Percentiles rank a stretch among this genome's conserved stretches.
Evolutionary conservation across 2,888 invertebrate genomes (phyloP).

Genomic region (Seladonia tumulorum): DNA sequence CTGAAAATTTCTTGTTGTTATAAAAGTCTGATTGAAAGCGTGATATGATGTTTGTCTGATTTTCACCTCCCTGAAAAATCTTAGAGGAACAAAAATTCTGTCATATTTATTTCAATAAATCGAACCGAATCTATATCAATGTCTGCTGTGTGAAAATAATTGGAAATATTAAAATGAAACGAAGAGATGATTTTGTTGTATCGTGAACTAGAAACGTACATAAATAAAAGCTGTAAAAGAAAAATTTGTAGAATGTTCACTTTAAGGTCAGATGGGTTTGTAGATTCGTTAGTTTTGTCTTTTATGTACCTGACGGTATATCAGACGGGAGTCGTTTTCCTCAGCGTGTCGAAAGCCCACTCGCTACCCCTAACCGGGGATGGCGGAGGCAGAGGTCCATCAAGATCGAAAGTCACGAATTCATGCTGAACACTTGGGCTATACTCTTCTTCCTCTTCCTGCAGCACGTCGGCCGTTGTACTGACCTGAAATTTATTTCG

Average conservation of each 20-base stretch:
- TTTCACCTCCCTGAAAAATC: too few relatives aligned
- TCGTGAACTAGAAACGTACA: not conserved
- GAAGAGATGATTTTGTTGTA: not conserved
- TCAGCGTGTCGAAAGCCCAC: constrained; percentile 83
- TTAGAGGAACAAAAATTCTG: not conserved
- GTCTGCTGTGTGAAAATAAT: not conserved
- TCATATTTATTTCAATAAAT: not conserved
- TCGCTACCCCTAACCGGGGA: constrained; percentile 84
- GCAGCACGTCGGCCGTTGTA: constrained; percentile 86
- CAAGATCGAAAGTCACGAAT: constrained; percentile 89
- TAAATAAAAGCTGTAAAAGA: not conserved
- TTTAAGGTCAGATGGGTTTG: not conserved
- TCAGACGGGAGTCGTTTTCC: constrained; percentile 85
- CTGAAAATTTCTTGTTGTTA: not conserved
- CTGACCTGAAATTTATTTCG: constrained; percentile 84
- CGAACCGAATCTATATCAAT: not conserved
- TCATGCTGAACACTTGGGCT: constrained; percentile 87
- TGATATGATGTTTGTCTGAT: not conserved
- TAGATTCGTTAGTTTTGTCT: not conserved
- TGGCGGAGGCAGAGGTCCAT: constrained; percentile 85
- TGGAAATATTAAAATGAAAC: not conserved
- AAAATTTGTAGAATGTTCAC: not conserved
- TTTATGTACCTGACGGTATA: constrained; percentile 80
- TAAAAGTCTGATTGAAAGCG: not conserved
- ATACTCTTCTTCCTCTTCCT: constrained; percentile 75